Evolutionary conservation across 2,113 vertebrate genomes (phyloP), one percentile per base, ranked within the genome.

Genomic region (Nanorana parkeri): DNA sequence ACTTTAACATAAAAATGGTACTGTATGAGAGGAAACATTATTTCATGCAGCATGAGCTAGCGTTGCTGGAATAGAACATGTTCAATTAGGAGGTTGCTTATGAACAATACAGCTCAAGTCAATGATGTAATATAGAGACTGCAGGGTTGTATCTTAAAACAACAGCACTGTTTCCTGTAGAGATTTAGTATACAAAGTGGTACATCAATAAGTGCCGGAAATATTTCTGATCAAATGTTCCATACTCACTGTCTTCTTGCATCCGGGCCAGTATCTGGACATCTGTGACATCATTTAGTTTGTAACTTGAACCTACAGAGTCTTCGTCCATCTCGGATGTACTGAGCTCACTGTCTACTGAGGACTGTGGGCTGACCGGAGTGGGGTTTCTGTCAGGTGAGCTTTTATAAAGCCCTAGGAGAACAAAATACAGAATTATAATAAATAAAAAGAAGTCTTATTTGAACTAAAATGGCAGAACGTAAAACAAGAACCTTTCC

Each of bases 281-380:
- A 80, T 99, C 98, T 0, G 97, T 99, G 90, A 99, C 96, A 84
- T 99, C 96, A 77, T 99, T 98, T 88, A 99, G 92, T 84, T 99
- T 99, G 91, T 99, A 99, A 86, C 96, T 96, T 74, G 97, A 99
- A 83, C 98, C 97, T 88, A 99, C 95, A 0, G 97, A 99, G 90
- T 99, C 98, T 91, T 99, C 98, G 17, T 99, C 98, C 95, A 99
- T 97, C 88, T 99, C 98, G 0, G 98, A 99, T 58, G 97, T 96
- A 93, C 97, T 99, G 89, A 99, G 93, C 90, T 99, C 98, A 80
- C 98, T 99, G 92, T 99, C 98, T 88, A 98, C 92, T 24, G 98
- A 99, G 0, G 97, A 98, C 77, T 98, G 97, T 3, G 98, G 98
- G 88, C 98, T 99, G 68, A 99, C 86, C 0, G 96, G 96, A 90